Conservation (phyloP, 2,888 invertebrate genomes). For the Eupithecia tripunctaria region DNA sequence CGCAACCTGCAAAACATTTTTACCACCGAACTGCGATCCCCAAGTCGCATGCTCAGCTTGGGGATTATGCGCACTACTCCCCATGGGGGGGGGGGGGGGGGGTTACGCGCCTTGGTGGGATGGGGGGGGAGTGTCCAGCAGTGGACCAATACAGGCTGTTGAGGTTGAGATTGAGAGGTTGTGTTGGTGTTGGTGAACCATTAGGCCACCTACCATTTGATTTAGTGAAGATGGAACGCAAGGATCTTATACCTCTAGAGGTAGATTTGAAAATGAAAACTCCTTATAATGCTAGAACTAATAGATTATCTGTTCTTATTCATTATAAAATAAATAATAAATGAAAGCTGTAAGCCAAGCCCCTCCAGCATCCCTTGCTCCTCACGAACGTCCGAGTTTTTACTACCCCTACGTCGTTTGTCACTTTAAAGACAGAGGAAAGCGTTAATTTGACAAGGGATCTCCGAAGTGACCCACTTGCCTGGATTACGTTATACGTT, state of each 20-base stretch:
- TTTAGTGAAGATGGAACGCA: neutral
- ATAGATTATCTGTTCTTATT: neutral
- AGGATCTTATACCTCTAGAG: no score
- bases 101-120: no score
- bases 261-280: neutral
- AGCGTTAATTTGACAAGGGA: slow-evolving; percentile 83
- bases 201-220: no score
- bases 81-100: no score
- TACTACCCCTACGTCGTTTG: slow-evolving; percentile 75
- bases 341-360: neutral
- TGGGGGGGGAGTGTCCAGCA: no score
- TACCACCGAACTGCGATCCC: no score
- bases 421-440: slow-evolving; percentile 74
- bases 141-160: no score
- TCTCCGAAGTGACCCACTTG: slow-evolving; percentile 74
- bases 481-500: slow-evolving; percentile 62
- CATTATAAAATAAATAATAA: neutral
- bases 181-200: no score
- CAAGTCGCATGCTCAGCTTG: no score
- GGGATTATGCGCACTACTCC: no score
- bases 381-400: slow-evolving; percentile 49
- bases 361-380: neutral
- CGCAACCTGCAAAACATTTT: no score
- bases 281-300: neutral
- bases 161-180: no score